phyloP scores from a whole-genome alignment of 1,140 invertebrate species.

The Cotesia chilonis region DNA sequence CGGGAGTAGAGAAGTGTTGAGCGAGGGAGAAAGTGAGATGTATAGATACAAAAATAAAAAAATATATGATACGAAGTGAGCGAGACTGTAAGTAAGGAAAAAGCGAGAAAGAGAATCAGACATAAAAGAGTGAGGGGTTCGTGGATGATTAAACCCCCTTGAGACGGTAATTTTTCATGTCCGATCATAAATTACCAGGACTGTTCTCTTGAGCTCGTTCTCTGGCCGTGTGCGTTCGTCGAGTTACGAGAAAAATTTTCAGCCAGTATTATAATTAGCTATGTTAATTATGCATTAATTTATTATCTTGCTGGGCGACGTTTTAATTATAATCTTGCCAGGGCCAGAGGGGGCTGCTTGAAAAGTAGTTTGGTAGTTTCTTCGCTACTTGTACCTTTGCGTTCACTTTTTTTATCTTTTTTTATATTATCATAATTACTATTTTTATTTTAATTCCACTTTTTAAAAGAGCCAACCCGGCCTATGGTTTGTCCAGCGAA shows the following conservation, averaged over 20 bases:
- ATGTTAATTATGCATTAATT: constrained; percentile 66
- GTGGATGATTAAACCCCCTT: constrained; percentile 61
- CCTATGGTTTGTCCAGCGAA: not conserved
- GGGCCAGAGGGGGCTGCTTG: constrained; percentile 52
- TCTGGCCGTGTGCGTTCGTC: constrained; percentile 44
- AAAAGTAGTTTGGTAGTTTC: constrained; percentile 60
- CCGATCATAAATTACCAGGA: constrained; percentile 63
- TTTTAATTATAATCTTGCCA: constrained; percentile 63
- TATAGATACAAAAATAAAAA: constrained; percentile 1
- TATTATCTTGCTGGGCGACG: constrained; percentile 61
- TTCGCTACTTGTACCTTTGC: constrained; percentile 42
- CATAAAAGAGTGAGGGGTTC: constrained; percentile 40
- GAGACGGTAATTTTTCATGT: constrained; percentile 65
- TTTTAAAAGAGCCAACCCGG: not conserved
- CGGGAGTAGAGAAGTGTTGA: not conserved
- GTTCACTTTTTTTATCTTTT: constrained; percentile 27
- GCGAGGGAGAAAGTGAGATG: not conserved
- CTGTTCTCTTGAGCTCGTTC: constrained; percentile 52
- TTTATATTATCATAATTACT: constrained; percentile 29
- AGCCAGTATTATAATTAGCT: constrained; percentile 64
- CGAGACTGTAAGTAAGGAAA: too few species aligned
- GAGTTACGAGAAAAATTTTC: constrained; percentile 60
- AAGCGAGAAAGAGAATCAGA: not conserved
- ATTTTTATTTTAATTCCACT: constrained; percentile 31
- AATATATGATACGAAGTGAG: not conserved